phyloP scores from a whole-genome alignment of 1,140 invertebrate species.

The Neoseiulus cucumeris region DNA sequence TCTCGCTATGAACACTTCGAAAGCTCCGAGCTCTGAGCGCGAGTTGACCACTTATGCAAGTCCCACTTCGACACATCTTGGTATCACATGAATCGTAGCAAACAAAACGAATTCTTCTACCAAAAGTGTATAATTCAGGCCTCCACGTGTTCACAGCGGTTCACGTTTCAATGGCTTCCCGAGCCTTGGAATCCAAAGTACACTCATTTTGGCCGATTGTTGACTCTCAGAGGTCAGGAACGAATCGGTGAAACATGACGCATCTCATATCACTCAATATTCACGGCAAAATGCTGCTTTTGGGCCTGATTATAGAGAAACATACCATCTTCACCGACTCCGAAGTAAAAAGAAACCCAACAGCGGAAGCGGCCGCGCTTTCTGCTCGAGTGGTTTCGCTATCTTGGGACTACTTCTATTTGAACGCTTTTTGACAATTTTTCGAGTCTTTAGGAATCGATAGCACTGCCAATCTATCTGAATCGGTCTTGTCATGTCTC shows the following conservation, averaged over 20 bases:
- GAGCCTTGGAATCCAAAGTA: neutral
- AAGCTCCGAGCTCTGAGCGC: too few species aligned
- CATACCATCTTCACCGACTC: conserved; percentile 1
- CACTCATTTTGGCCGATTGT: neutral
- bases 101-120: neutral
- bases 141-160: conserved; percentile 1
- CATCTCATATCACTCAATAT: neutral
- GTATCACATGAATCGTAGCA: too few species aligned
- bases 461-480: too few species aligned
- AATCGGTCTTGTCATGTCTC: too few species aligned
- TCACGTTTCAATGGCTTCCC: neutral
- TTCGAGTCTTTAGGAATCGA: too few species aligned
- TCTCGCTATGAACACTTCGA: neutral
- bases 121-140: neutral
- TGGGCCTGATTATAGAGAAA: neutral
- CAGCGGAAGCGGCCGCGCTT: neutral
- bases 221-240: neutral
- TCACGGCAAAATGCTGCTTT: neutral
- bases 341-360: conserved; percentile 4
- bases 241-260: neutral
- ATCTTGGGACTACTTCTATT: too few species aligned
- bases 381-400: neutral
- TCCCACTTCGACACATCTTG: too few species aligned
- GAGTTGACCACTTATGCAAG: too few species aligned
- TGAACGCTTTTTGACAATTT: too few species aligned